Base-by-base conservation (phyloP, 35 echinoderm and acorn worm species). In the Holothuria glaberrima region DNA sequence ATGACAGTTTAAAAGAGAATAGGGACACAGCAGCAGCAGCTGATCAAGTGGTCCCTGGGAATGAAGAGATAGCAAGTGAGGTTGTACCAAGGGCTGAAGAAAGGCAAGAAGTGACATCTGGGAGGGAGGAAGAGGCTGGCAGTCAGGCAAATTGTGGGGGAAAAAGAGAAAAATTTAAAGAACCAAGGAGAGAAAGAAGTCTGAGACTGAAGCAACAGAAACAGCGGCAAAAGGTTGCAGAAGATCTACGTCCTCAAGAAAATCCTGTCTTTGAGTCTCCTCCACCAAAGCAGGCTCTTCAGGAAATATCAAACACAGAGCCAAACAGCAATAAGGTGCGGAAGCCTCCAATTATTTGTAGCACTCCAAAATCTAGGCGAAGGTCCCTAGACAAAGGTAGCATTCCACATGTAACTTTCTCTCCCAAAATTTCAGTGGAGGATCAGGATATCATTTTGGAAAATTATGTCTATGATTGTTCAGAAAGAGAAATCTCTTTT, bases 381-480 rank as follows among this genome's bases (percentile, higher is more conserved):
- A 86, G 7, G 50, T 67, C 60, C 17, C 62, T 35, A n/a, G 60
- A 36, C 17, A 71, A 71, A 31, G 30, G 22, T 46, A 69, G n/a
- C 64, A 25, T 30, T 28, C 63, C 80, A 28, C 80, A 88, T 59
- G 68, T 94, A 26, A 90, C 86, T 30, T 94, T 94, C 52, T 86
- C 89, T 27, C 89, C 93, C 0, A 90, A 90, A 58, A 81, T 90
- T 14, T 82, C 93, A 17, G 63, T 81, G 45, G 93, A 94, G 71
- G 93, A 94, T 38, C 81, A 87, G 81, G 38, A 86, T 21, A 85
- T 87, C 22, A 91, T 94, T 56, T 26, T 91, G 56, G 82, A 94
- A 18, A 59, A 94, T 52, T 94, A 94, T 73, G 93, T 94, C 10
- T 89, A 94, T 88, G 93, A 94, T 94, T 89, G 48, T 36, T 79